These are phyloP conservation scores for Passerina amoena DNA, from an alignment of 2,113 vertebrate species.

Conservation along the genomic window DNA sequence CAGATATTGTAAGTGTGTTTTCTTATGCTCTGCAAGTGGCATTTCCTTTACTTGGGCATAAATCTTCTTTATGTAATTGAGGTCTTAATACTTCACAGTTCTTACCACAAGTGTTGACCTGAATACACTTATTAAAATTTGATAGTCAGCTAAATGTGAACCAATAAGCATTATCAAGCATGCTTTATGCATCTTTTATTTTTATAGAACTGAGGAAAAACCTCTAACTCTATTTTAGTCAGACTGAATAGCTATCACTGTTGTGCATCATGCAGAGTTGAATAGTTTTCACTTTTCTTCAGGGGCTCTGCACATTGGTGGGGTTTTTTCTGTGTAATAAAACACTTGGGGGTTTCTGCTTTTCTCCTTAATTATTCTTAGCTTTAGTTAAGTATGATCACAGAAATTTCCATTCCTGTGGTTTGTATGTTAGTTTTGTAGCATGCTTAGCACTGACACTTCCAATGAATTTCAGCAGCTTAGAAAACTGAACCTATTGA, in stretches of 20 bases:
- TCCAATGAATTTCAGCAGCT: background rate
- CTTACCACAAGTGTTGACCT: background rate
- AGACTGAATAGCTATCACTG: background rate
- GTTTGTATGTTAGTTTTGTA: background rate
- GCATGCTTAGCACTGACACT: background rate
- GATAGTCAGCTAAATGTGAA: background rate
- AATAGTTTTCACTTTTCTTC: background rate
- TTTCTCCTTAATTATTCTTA: background rate
- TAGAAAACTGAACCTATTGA: background rate
- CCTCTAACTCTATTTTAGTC: background rate
- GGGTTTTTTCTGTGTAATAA: background rate
- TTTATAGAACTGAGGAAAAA: background rate
- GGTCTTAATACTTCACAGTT: background rate
- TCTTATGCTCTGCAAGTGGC: background rate
- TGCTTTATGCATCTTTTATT: background rate
- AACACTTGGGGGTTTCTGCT: background rate
- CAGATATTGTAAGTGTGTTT: background rate
- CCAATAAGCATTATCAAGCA: background rate
- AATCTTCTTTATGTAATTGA: background rate
- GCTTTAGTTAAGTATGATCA: background rate
- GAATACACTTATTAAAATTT: background rate
- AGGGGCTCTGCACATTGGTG: accelerated
- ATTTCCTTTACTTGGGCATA: background rate
- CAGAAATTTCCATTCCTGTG: background rate
- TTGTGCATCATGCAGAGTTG: background rate